A percentile compares a stretch with the other conserved stretches of the same genome.
Conservation (phyloP, 2,888 invertebrate genomes). For the Cantharis flavilabris region DNA sequence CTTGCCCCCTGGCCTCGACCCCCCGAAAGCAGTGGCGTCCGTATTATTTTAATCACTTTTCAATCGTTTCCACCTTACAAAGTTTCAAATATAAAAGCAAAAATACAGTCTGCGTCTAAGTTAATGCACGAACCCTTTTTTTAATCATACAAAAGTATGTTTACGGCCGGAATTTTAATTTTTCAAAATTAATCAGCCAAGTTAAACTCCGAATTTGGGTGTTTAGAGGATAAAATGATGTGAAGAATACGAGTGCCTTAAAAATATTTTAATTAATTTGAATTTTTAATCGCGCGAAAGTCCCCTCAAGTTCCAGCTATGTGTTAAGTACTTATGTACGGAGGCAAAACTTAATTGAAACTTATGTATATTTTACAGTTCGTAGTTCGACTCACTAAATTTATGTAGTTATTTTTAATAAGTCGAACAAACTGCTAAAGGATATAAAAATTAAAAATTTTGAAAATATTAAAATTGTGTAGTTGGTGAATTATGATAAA, state of each 20-base stretch:
- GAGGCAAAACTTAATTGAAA: constrained; percentile 44
- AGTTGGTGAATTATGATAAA: not conserved
- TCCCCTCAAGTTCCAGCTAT: constrained; percentile 11
- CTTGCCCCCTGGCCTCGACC: constrained; percentile 43
- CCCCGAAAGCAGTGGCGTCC: constrained; percentile 38
- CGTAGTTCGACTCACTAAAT: constrained; percentile 38
- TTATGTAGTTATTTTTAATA: constrained; percentile 17
- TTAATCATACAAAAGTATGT: not conserved
- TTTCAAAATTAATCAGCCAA: not conserved
- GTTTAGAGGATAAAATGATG: not conserved
- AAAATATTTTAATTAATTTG: not conserved
- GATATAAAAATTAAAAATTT: not conserved
- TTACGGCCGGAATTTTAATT: not conserved
- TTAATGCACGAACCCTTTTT: not conserved
- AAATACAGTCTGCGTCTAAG: not conserved
- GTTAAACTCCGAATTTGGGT: not conserved
- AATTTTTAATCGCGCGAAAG: not conserved
- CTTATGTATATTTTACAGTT: constrained; percentile 39
- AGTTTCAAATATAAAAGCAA: not conserved
- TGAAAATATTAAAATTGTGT: not conserved
- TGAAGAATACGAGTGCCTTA: not conserved
- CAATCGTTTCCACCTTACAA: not conserved
- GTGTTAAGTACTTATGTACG: constrained; percentile 19
- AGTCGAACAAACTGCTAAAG: constrained; percentile 4
- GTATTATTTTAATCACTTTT: not conserved